Conservation (phyloP, 2,797 vertebrate genomes). For the Balearica regulorum region DNA sequence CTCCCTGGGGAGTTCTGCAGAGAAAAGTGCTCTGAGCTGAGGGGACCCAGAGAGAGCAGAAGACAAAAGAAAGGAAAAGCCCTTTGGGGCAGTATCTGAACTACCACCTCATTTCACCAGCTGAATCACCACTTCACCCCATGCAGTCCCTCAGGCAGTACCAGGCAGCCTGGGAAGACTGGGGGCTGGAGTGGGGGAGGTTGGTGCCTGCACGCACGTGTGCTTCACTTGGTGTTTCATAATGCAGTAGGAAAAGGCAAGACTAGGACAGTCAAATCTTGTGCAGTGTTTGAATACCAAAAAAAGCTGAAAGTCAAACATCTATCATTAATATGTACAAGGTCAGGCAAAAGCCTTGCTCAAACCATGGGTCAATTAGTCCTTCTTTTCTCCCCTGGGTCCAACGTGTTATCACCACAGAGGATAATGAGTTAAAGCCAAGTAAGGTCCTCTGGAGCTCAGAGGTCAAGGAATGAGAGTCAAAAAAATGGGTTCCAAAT, state of each 20-base stretch:
- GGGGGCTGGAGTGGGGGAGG: fast-evolving
- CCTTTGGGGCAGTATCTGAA: neutral
- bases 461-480: slow-evolving; percentile 29
- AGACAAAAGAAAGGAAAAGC: neutral
- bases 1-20: neutral
- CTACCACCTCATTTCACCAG: neutral
- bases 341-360: neutral
- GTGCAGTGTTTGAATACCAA: neutral
- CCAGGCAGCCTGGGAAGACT: neutral
- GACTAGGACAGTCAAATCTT: neutral
- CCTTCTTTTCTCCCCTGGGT: neutral
- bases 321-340: neutral
- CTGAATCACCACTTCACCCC: neutral
- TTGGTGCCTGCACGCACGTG: fast-evolving
- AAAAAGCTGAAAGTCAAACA: neutral
- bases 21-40: neutral
- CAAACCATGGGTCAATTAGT: neutral
- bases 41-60: neutral
- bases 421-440: slow-evolving; percentile 31
- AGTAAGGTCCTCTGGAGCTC: slow-evolving; percentile 12
- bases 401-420: neutral
- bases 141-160: neutral
- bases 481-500: slow-evolving; percentile 30
- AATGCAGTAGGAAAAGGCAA: neutral
- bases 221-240: neutral